Evolutionary conservation across 2,888 invertebrate species (phyloP).

Genomic region (Drosophila setosimentum): DNA sequence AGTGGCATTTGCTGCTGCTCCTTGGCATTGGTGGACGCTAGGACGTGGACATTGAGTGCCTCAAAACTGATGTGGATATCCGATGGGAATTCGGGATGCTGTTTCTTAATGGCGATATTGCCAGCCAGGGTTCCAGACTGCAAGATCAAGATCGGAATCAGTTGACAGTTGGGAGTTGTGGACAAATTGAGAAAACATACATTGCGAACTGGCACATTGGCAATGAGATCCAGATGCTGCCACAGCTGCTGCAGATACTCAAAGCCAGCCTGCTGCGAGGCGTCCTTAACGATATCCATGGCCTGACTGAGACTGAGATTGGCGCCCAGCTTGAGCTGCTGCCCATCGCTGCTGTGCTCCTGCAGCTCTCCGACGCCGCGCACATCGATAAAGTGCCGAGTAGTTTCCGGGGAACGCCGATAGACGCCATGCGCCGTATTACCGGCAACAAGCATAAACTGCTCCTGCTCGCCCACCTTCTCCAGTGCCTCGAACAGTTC

Average conservation of each 20-base stretch:
- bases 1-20: conserved; percentile 86
- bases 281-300: conserved; percentile 84
- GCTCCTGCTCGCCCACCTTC: conserved; percentile 67
- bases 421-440: conserved; percentile 91
- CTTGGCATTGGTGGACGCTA: conserved; percentile 56
- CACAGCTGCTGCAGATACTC: conserved; percentile 86
- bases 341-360: conserved; percentile 80
- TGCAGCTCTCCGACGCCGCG: conserved; percentile 87
- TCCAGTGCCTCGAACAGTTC: conserved; percentile 83
- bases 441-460: conserved; percentile 90
- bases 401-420: conserved; percentile 76
- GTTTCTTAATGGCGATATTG: conserved; percentile 89
- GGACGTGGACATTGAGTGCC: conserved; percentile 74
- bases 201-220: conserved; percentile 89
- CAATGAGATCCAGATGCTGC: conserved; percentile 88
- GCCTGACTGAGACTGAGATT: conserved; percentile 86
- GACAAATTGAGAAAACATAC: conserved; percentile 84
- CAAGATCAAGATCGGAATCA: conserved; percentile 27
- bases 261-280: conserved; percentile 85
- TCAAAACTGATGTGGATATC: conserved; percentile 88
- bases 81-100: conserved; percentile 89
- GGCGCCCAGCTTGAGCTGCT: conserved; percentile 71
- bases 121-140: conserved; percentile 90
- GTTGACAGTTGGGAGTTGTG: not conserved
- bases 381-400: conserved; percentile 88